Evolutionary conservation across 2,113 vertebrate species (phyloP), one percentile per base, ranked within the genome.

Genomic region (Cariama cristata): DNA sequence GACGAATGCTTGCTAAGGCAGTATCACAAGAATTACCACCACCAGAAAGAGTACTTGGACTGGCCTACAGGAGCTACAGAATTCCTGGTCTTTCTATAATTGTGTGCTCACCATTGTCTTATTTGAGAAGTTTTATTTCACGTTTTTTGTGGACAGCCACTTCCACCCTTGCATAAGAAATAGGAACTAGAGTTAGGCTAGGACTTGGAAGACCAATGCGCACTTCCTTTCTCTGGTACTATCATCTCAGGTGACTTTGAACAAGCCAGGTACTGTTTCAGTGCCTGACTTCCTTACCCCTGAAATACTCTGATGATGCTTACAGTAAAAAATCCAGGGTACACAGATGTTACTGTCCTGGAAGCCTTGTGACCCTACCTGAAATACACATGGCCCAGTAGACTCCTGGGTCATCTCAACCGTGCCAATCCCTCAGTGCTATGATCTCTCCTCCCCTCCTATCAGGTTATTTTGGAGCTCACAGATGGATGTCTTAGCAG

Each of bases 401-500:
- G 53, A 45, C 50, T 50, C 64, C 53, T 16, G 32, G 14, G 32
- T 75, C 71, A 21, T 17, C 79, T 75, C 67, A 86, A 4, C 33
- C 0, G 0, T 45, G 53, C 18, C 44, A 38, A 28, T 22, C 16
- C 24, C n/a, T 44, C 73, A 30, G 71, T 5, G 2, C 27, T 90
- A 32, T 62, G 32, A 80, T 83, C 38, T 74, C 75, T 85, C 47
- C 50, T 94, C 2, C 22, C 30, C 30, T 89, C 53, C 80, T 59
- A 92, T 19, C 77, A 91, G 81, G 32, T 86, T 92, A 30, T 90
- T 96, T 93, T 15, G 6, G 64, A 95, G 72, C 93, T 97, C 86
- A 79, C 95, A 97, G 96, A 95, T 97, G 96, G 93, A 50, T 97
- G 58, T 96, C 79, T 94, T 95, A 80, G 88, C 80, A 97, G 92